Base-by-base conservation (phyloP, 2,888 invertebrate genomes). In the Drosophila setosimentum region DNA sequence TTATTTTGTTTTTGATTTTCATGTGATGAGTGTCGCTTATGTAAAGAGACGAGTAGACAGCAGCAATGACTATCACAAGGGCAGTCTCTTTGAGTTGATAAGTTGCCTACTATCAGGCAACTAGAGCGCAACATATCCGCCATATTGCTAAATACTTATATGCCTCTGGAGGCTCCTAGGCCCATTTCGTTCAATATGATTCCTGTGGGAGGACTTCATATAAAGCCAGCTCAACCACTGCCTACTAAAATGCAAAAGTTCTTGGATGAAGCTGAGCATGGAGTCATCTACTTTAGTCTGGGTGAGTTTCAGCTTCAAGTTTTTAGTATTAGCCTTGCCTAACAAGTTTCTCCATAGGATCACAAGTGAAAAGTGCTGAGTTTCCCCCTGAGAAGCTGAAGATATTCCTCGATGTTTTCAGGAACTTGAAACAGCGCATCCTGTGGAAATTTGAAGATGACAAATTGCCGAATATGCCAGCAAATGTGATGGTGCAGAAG, bases 131-230 rank as follows among this genome's bases (percentile, higher is more conserved):
- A 92, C n/a, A 88, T 94, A 2, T 93, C 94, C 0, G 76, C 94
- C 10, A 83, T 94, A 1, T 70, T 94, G 5, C 69, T 93, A 0
- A 94, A 94, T 76, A 92, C 92, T 6, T 93, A 94, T 80, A 90
- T 92, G 71, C 92, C 92, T 2, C 66, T 94, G 3, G 90, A 92
- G 16, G 91, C 92, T 0, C 85, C 93, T 0, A 89, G 92, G 54
- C 93, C 94, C 0, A 71, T 89, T 0, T 89, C 93, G 2, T 92
- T 93, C 1, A 93, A 92, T 3, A 87, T 94, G 54, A 88, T 94
- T 6, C 93, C 94, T 64, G 93, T 94, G 1, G 94, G 94, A 10
- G 95, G 95, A 16, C 81, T 94, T 13, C 95, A 95, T 64, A 92
- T 94, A 32, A 86, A 91, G n/a, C 83, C 84, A 8, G 76, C 90